These are phyloP conservation scores for Nyctibius bracteatus DNA, from an alignment of 2,113 vertebrate species.

Conservation along the genomic window DNA sequence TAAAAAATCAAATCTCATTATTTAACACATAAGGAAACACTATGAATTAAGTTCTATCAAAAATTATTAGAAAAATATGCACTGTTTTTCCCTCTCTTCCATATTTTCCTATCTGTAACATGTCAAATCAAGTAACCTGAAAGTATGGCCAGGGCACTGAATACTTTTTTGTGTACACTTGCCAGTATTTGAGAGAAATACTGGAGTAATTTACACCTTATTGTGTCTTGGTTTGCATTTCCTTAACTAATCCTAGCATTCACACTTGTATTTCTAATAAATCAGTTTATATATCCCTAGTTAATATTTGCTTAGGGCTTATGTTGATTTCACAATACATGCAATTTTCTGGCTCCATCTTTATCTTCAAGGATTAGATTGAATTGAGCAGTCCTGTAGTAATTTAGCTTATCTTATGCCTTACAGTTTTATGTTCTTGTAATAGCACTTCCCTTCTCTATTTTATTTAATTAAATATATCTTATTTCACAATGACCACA, in stretches of 20 bases:
- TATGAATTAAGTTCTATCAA: neutral
- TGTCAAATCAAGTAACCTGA: neutral
- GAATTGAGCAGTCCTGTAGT: constrained; percentile 77
- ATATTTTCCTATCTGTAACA: neutral
- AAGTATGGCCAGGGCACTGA: neutral
- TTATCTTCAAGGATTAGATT: constrained; percentile 82
- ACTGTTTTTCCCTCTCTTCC: neutral
- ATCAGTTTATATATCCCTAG: constrained; percentile 77
- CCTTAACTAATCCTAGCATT: constrained; percentile 72
- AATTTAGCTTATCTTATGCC: constrained; percentile 81
- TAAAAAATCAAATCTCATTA: neutral
- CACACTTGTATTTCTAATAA: constrained; percentile 78
- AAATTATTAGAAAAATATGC: neutral
- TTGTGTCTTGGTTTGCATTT: constrained; percentile 51
- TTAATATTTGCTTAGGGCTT: constrained; percentile 81
- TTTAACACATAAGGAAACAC: neutral
- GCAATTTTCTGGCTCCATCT: constrained; percentile 78
- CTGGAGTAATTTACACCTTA: neutral
- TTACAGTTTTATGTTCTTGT: constrained; percentile 81
- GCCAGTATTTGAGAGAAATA: neutral
- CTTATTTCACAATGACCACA: constrained; percentile 78
- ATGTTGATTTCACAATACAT: constrained; percentile 80
- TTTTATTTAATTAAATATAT: constrained; percentile 85
- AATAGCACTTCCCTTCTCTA: constrained; percentile 73
- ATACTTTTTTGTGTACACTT: neutral